Evolutionary conservation across 2,113 vertebrate species (phyloP).

Genomic region (Bufo bufo): DNA sequence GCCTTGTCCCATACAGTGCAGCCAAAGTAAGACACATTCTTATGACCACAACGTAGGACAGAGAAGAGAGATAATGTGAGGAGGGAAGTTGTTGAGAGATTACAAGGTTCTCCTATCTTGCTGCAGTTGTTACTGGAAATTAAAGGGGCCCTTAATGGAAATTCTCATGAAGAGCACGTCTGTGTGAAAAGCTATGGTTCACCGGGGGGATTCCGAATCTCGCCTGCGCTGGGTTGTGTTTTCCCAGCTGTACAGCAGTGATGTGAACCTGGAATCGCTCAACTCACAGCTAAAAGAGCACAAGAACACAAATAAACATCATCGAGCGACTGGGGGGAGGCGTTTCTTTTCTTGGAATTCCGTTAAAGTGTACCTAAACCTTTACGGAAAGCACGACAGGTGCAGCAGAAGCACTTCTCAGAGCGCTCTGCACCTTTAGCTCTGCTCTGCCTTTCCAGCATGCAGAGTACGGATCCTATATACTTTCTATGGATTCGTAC

Average conservation of each 20-base stretch:
- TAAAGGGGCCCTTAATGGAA: constrained; percentile 9
- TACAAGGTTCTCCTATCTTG: neutral
- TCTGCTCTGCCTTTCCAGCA: no score
- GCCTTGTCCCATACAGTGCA: neutral
- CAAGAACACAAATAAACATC: neutral
- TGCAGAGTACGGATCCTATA: no score
- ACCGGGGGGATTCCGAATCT: neutral
- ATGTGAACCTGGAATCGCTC: neutral
- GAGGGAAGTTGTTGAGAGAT: constrained; percentile 26
- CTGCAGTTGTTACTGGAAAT: constrained; percentile 7
- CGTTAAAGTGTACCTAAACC: no score
- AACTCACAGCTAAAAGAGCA: neutral
- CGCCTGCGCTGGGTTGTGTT: neutral
- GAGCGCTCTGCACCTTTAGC: no score
- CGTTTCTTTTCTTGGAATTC: no score
- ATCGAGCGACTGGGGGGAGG: no score
- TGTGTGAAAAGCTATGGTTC: neutral
- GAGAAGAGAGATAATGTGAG: neutral
- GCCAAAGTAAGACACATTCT: neutral
- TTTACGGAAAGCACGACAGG: no score
- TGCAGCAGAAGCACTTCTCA: no score
- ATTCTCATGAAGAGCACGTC: neutral
- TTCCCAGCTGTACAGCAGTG: neutral
- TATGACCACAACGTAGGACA: constrained; percentile 4
- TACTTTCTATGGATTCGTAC: no score